phyloP scores from a whole-genome alignment of 1,140 invertebrate genomes.

The Drosophila funebris region DNA sequence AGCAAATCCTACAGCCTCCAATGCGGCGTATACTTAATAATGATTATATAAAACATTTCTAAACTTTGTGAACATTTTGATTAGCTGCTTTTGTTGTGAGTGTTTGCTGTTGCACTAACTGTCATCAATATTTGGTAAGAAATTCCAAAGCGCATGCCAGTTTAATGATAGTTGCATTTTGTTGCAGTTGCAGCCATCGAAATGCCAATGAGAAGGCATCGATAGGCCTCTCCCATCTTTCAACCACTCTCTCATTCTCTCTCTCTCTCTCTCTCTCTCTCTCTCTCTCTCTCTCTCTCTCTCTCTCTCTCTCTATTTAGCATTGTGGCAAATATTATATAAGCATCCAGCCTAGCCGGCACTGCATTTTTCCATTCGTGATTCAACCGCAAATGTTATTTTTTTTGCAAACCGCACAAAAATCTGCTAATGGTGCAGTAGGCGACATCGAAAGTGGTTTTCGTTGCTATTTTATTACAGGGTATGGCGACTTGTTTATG shows the following conservation, averaged over 20 bases:
- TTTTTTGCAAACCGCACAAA: conserved; percentile 52
- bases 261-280: conserved; percentile 12
- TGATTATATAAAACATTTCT: conserved; percentile 56
- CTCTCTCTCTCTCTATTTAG: background rate
- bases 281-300: background rate
- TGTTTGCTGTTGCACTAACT: conserved; percentile 31
- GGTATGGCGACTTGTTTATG: conserved; percentile 4
- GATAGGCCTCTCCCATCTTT: background rate
- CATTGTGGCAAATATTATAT: conserved; percentile 58
- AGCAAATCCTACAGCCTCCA: conserved; percentile 11
- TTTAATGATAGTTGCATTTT: conserved; percentile 54
- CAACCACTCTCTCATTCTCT: conserved; percentile 21
- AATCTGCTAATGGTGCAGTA: conserved; percentile 67
- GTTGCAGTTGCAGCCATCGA: conserved; percentile 39
- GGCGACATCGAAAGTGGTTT: conserved; percentile 72
- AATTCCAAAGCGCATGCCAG: conserved; percentile 68
- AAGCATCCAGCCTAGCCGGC: conserved; percentile 55
- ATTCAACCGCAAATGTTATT: conserved; percentile 56
- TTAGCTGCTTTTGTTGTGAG: background rate
- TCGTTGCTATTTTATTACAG: conserved; percentile 20
- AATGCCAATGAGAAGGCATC: conserved; percentile 19
- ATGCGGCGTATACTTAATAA: conserved; percentile 33
- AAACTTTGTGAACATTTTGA: conserved; percentile 31
- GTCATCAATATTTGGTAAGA: conserved; percentile 77
- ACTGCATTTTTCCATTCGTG: conserved; percentile 49